A percentile compares a stretch with the other conserved stretches of the same genome.
Conservation (phyloP, 2,888 invertebrate species). For the Epiblema foenella region DNA sequence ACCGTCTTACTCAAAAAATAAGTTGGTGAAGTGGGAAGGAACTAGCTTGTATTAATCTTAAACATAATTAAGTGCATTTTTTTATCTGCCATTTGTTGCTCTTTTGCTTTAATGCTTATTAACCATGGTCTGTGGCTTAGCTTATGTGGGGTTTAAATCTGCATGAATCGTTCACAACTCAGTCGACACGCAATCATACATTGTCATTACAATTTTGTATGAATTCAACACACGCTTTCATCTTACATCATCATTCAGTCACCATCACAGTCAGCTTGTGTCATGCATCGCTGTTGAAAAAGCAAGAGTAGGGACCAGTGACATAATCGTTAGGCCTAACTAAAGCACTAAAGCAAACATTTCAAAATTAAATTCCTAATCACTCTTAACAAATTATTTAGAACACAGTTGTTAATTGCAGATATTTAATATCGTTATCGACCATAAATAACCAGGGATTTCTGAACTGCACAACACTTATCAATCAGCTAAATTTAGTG, state of each 20-base stretch:
- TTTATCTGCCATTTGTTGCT: constrained; percentile 18
- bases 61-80: not conserved
- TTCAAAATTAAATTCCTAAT: not conserved
- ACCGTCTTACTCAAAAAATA: too few relatives aligned
- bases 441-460: not conserved
- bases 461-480: not conserved
- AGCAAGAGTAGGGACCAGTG: constrained; percentile 48
- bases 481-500: too few relatives aligned
- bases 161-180: constrained; percentile 36
- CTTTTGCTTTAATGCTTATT: constrained; percentile 29
- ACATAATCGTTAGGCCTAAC: constrained; percentile 36
- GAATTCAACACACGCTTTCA: not conserved
- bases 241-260: not conserved
- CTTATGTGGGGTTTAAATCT: constrained; percentile 24
- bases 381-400: not conserved
- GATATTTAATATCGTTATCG: not conserved
- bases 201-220: constrained; percentile 6
- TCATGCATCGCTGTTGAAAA: constrained; percentile 29
- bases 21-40: too few relatives aligned
- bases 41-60: not conserved
- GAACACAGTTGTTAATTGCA: not conserved
- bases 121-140: constrained; percentile 35
- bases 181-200: constrained; percentile 24
- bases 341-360: constrained; percentile 8
- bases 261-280: constrained; percentile 20